Evolutionary conservation across 2,797 vertebrate genomes (phyloP), one percentile per base, ranked within the genome.

Genomic region (Neopelma chrysocephalum): DNA sequence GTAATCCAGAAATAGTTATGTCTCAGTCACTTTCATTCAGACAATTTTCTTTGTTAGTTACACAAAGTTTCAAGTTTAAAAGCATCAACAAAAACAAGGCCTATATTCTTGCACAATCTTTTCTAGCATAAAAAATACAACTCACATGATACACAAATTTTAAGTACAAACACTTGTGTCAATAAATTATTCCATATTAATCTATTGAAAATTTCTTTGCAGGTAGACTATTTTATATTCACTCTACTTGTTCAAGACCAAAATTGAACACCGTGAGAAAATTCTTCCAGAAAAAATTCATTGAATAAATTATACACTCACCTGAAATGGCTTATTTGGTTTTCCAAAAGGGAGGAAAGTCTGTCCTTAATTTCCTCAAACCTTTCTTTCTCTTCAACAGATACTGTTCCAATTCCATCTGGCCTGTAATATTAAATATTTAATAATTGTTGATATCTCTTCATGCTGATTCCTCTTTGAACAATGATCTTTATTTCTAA

Each of bases 321-420:
- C 99, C 99, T 99, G 89, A 99, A 99, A 96, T 99, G 99, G 72
- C 98, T 99, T 98, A 99, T 99, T 96, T 99, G 99, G 95, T 99
- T 99, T 97, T 99, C 99, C 90, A 99, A 97, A 84, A 99, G 98
- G 43, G 96, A 94, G 53, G 98, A 97, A 79, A 99, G 98, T 76
- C 98, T 98, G 73, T 97, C 98, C 96, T 98, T 98, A 96, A 99
- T 98, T 69, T 99, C 98, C 66, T 99, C 98, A 98, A 99, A 99
- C 47, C 98, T 98, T 53, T 99, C 98, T 85, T 98, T 99, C 93
- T 99, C 99, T 97, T 99, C 98, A 95, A 98, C 47, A n/a, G 98
- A 98, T 82, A 99, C 99, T 0, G 99, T 99, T 76, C 99, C 99
- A 95, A 99, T 99, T 96, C 99, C 99, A 94, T 99, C 99, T 48